Evolutionary conservation across 2,888 invertebrate species (phyloP), one percentile per base, ranked within the genome.

Genomic region (Adelognathus sp.): DNA sequence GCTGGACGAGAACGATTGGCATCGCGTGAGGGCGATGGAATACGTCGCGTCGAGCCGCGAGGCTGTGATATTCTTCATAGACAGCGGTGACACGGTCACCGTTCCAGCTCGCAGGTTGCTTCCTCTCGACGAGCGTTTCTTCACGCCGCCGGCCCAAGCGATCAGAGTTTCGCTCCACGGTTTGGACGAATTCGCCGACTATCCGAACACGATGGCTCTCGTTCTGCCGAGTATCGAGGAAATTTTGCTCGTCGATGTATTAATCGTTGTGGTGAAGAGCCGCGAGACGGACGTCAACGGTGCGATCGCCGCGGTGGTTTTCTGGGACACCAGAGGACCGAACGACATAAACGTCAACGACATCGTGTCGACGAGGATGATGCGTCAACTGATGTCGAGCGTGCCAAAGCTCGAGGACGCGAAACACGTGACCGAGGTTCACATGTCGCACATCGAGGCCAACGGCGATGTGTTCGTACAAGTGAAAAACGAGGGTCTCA

Each of bases 61-160:
- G 5, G 90, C 87, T 1, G 83, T 81, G 0, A 84, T 91, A 27
- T 95, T 95, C 83, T 94, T 96, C 79, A 95, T 97, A 7, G 97
- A 97, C 90, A 94, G 94, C 81, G 97, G 97, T 0, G 96, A 96
- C 82, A 95, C 94, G 79, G 94, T 94, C 56, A 88, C 90, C 14
- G 93, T 95, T 24, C 84, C 92, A 3, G 90, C 93, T 9, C 88
- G 92, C 27, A 92, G 93, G 76, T 92, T 97, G 27, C 94, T 93
- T 83, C 92, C 93, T 27, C 92, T 95, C 61, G 94, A 94, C 76
- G 92, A 94, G 0, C 93, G 94, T 77, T 97, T 96, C 86, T 93
- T 94, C 9, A 91, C 90, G 63, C 90, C 96, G 21, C 94, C 96
- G 14, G 94, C 95, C 0, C 97, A 97, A 94, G 96, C 95, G 24